Evolutionary conservation across 2,888 invertebrate species (phyloP), one percentile per base, ranked within the genome.

Genomic region (Drosophila kuntzei): DNA sequence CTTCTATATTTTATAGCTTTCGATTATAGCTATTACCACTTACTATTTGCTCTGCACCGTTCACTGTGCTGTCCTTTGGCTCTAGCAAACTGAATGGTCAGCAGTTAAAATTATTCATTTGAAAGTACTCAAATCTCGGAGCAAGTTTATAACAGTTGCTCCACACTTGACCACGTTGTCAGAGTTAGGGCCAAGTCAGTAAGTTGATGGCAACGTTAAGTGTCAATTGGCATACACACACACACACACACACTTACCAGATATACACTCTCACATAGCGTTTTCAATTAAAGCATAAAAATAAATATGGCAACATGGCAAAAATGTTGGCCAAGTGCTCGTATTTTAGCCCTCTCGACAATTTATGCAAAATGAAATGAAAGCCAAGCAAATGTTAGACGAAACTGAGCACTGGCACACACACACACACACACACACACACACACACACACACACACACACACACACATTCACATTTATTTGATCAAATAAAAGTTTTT

Each of bases 361-460:
- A 79, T 76, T 75, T 76, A 76, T 71, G 76, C 55, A 76, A 76
- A 79, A 70, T 61, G 53, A 70, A 76, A 79, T 63, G 41, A 69
- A 75, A 55, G 57, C 44, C 70, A 69, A 55, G 60, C 57, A 47
- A 70, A 64, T 61, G 51, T 39, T 37, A 47, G 53, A 53, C 32
- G 14, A 14, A 55, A 39, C 39, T 58, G 18, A 41, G 41, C 41
- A n/a, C 37, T 39, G 16, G 8, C 37, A 51, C 16, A 36, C 34
- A 46, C 4, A 25, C 46, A 49, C 34, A 63, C 59, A 47, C n/a
- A 58, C 37, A 5, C 1, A 20, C 14, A 32, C 18, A 32, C 39
- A 32, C 49, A 41, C 27, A n/a, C 34, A 32, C 18, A 34, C 43
- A 34, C 14, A 32, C 34, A 3, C 2, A 25, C 14, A 27, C 18